These are phyloP conservation scores for Pristionchus arcanus DNA, from an alignment of 2,888 invertebrate species.

Conservation along the genomic window DNA sequence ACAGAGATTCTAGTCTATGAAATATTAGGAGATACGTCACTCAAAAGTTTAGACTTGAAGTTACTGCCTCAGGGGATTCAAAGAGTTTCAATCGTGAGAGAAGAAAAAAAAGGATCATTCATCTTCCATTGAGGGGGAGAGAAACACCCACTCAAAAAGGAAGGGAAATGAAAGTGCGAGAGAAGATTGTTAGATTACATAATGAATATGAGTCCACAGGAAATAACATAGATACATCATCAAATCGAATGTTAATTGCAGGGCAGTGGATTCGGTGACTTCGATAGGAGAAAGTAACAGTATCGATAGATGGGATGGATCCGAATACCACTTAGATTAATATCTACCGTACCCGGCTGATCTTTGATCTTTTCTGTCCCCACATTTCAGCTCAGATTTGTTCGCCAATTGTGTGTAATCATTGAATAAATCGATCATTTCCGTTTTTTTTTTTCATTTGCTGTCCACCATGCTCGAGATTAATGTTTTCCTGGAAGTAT, in stretches of 20 bases:
- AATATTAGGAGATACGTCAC: constrained; percentile 46
- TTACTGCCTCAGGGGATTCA: not conserved
- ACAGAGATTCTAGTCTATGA: constrained; percentile 45
- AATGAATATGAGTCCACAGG: not conserved
- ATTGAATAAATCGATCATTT: constrained; percentile 45
- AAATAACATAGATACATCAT: not conserved
- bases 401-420: constrained; percentile 46
- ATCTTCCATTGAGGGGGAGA: not conserved
- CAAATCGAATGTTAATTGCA: not conserved
- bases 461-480: not conserved
- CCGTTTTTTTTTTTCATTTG: not conserved
- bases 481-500: too few species aligned
- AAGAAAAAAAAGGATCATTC: constrained; percentile 12
- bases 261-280: constrained; percentile 17
- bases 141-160: constrained; percentile 37
- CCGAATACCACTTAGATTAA: not conserved
- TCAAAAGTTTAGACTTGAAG: constrained; percentile 1
- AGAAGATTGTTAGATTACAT: not conserved
- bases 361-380: constrained; percentile 28
- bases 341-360: not conserved
- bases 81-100: constrained; percentile 41
- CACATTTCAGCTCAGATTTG: constrained; percentile 40
- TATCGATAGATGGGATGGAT: constrained; percentile 29
- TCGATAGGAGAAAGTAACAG: constrained; percentile 48
- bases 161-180: not conserved